Conservation (phyloP, 1,140 invertebrate genomes). For the Halotydeus destructor region DNA sequence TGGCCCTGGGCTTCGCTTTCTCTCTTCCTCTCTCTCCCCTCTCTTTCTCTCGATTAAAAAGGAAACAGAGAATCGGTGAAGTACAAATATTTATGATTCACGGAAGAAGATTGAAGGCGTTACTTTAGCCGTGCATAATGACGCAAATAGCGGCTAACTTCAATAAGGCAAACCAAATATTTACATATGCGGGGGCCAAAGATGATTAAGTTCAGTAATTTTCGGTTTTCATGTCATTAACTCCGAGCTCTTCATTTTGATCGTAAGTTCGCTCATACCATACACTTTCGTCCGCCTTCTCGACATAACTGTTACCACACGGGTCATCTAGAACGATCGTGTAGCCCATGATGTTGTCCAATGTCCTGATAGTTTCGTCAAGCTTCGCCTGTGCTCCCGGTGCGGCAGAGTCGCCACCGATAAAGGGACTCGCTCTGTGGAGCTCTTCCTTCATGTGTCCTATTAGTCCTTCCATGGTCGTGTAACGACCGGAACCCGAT, state of each 20-base stretch:
- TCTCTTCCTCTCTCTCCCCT: no score
- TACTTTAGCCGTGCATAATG: no score
- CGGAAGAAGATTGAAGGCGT: no score
- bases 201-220: constrained; percentile 34
- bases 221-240: constrained; percentile 81
- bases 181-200: no score
- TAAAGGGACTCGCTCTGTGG: constrained; percentile 37
- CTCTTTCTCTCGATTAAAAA: no score
- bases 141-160: no score
- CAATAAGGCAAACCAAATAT: no score
- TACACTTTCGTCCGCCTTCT: constrained; percentile 41
- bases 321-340: constrained; percentile 82
- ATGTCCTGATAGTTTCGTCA: constrained; percentile 38
- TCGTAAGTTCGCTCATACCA: constrained; percentile 65
- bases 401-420: constrained; percentile 48
- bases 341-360: constrained; percentile 32
- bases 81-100: no score
- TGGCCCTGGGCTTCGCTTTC: no score
- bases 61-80: no score
- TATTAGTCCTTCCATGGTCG: constrained; percentile 66
- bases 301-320: constrained; percentile 88
- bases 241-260: constrained; percentile 59
- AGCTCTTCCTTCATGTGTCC: constrained; percentile 35
- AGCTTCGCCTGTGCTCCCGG: constrained; percentile 30
- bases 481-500: constrained; percentile 77